Percentiles rank a stretch among this genome's conserved stretches.
phyloP scores from a whole-genome alignment of 2,888 invertebrate species.

The Proisotoma minuta region DNA sequence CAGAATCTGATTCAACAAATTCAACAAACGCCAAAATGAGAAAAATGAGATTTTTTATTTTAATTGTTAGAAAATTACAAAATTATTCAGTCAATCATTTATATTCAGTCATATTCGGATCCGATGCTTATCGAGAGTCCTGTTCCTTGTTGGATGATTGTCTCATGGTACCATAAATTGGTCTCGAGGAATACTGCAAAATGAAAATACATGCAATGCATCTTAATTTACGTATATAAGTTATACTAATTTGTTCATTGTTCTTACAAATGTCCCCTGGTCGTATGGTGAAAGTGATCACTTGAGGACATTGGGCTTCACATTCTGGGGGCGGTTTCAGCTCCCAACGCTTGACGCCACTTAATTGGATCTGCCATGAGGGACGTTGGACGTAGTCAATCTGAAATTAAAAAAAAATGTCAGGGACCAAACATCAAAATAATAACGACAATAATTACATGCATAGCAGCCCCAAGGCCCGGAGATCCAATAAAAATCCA shows the following conservation, averaged over 20 bases:
- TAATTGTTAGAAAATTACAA: no score
- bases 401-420: slow-evolving; percentile 55
- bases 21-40: no score
- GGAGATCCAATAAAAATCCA: slow-evolving; percentile 84
- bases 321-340: slow-evolving; percentile 82
- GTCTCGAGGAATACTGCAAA: slow-evolving; percentile 77
- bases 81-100: no score
- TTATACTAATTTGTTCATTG: neutral
- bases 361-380: slow-evolving; percentile 90
- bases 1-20: no score
- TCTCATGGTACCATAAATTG: slow-evolving; percentile 86
- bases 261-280: slow-evolving; percentile 78
- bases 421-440: slow-evolving; percentile 41
- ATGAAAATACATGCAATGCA: slow-evolving; percentile 41
- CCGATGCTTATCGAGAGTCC: slow-evolving; percentile 82
- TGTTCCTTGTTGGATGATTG: slow-evolving; percentile 71
- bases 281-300: slow-evolving; percentile 71
- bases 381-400: slow-evolving; percentile 83
- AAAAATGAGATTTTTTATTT: no score
- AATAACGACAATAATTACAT: no score
- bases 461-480: slow-evolving; percentile 83
- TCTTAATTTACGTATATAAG: neutral
- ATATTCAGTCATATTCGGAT: slow-evolving; percentile 82
- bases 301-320: slow-evolving; percentile 64
- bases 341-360: slow-evolving; percentile 79